A percentile compares a stretch with the other conserved stretches of the same genome.
phyloP scores from a whole-genome alignment of 1,140 invertebrate genomes.

The Papilio polyxenes region DNA sequence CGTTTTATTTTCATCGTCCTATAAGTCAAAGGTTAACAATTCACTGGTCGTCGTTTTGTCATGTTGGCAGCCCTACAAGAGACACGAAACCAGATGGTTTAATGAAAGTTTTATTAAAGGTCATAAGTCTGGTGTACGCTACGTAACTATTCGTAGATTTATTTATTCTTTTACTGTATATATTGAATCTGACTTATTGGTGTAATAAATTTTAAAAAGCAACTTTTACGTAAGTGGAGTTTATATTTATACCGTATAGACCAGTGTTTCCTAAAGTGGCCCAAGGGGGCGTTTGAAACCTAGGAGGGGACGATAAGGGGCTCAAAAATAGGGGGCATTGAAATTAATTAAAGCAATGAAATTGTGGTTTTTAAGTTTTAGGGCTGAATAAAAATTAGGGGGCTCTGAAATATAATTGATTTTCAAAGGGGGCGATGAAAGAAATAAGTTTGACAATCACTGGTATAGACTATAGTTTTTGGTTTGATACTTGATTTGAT shows the following conservation, averaged over 20 bases:
- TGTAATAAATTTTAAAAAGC: background rate
- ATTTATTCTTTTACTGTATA: background rate
- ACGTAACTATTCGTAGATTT: constrained; percentile 1
- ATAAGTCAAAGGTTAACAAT: background rate
- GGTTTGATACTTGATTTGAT: background rate
- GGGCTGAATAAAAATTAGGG: no score
- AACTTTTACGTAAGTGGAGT: background rate
- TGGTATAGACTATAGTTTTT: background rate
- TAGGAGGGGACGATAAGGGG: no score
- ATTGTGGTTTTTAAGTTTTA: no score
- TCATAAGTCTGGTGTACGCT: constrained; percentile 37
- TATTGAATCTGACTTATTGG: background rate
- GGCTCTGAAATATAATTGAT: no score
- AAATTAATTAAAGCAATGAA: no score
- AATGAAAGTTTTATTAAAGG: constrained; percentile 29
- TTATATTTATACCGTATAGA: background rate
- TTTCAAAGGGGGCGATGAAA: no score
- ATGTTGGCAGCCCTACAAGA: background rate
- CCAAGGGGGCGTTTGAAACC: no score
- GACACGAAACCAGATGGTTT: constrained; percentile 18
- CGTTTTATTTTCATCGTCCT: background rate
- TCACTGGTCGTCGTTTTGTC: background rate
- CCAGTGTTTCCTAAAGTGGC: no score
- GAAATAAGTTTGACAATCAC: no score
- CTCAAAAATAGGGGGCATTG: no score